phyloP scores from a whole-genome alignment of 2,888 invertebrate species.

The Lycaena phlaeas region DNA sequence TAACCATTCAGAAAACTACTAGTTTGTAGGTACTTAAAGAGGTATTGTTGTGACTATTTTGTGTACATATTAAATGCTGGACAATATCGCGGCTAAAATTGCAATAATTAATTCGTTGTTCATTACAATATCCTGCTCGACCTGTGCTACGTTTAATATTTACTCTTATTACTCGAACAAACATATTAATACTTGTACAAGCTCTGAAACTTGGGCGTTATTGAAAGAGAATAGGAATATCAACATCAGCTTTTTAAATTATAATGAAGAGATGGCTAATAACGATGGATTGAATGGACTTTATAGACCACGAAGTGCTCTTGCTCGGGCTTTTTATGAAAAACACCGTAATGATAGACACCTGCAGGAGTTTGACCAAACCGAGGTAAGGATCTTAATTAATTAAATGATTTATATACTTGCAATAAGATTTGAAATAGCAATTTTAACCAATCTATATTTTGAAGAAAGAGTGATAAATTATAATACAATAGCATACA shows the following conservation, averaged over 20 bases:
- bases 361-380: constrained; percentile 78
- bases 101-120: not conserved
- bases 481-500: no score
- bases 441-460: no score
- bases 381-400: constrained; percentile 67
- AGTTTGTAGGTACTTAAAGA: not conserved
- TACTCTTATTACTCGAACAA: constrained; percentile 45
- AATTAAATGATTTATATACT: not conserved
- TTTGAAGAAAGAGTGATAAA: no score
- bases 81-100: constrained; percentile 25
- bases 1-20: not conserved
- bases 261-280: constrained; percentile 39
- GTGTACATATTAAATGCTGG: constrained; percentile 6
- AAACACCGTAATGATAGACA: constrained; percentile 81
- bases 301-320: constrained; percentile 79
- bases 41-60: not conserved
- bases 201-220: constrained; percentile 19
- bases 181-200: constrained; percentile 29
- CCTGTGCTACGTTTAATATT: constrained; percentile 31
- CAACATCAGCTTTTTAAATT: constrained; percentile 1
- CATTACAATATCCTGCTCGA: not conserved
- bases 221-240: not conserved
- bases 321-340: constrained; percentile 81
- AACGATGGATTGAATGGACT: constrained; percentile 46
- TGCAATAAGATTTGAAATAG: no score